A percentile compares a stretch with the other conserved stretches of the same genome.
These are phyloP conservation scores for Cyrtodaria siliqua DNA, from an alignment of 2,888 invertebrate genomes.

Conservation along the genomic window DNA sequence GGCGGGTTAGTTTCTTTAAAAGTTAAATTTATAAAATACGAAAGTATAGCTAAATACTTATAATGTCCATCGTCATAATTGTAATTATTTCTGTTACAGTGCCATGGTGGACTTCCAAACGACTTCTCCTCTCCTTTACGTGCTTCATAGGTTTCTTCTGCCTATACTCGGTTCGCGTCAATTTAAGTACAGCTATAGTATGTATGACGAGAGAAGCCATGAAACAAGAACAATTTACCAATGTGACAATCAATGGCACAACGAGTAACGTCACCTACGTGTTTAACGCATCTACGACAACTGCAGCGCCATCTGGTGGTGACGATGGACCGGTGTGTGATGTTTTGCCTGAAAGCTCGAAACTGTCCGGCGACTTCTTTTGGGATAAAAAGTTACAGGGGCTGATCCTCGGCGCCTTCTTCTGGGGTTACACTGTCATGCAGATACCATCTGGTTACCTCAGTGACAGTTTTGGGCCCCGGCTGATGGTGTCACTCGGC, in stretches of 20 bases:
- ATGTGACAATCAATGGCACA: neutral
- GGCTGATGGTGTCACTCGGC: conserved; percentile 65
- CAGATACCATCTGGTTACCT: conserved; percentile 77
- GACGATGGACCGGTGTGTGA: conserved; percentile 33
- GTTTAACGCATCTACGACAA: neutral
- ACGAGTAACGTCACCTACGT: too few relatives aligned
- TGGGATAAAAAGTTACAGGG: conserved; percentile 75
- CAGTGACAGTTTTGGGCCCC: conserved; percentile 74
- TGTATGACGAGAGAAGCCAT: conserved; percentile 85
- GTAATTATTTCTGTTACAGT: conserved; percentile 64
- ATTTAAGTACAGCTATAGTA: conserved; percentile 88
- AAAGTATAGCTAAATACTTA: too few relatives aligned
- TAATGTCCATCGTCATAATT: too few relatives aligned
- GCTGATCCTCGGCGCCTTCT: conserved; percentile 76
- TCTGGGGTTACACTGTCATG: conserved; percentile 79
- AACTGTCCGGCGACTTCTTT: conserved; percentile 68
- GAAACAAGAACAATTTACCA: too few relatives aligned
- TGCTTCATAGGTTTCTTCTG: conserved; percentile 88
- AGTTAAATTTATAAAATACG: too few relatives aligned
- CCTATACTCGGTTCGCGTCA: conserved; percentile 89
- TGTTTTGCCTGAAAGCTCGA: neutral
- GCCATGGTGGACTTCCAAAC: conserved; percentile 82
- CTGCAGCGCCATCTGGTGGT: too few relatives aligned
- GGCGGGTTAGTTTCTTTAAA: too few relatives aligned
- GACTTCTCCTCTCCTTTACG: conserved; percentile 79